Conservation (phyloP, 1,140 invertebrate species). For the Gonioctena quinquepunctata region DNA sequence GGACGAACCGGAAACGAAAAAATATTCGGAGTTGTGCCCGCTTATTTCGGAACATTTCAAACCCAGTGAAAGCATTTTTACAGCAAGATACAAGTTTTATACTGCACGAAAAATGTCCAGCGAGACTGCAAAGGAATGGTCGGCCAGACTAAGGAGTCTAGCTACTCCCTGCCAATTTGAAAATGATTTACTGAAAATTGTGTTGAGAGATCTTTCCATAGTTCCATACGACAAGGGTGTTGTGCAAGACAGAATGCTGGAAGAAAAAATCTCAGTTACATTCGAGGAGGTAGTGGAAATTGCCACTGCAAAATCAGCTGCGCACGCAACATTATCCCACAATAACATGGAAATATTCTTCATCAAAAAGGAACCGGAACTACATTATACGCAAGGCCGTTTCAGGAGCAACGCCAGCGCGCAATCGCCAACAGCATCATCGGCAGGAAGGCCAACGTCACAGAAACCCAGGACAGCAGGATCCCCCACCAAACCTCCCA, state of each 20-base stretch:
- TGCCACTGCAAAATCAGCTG: constrained; percentile 6
- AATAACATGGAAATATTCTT: neutral
- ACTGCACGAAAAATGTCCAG: neutral
- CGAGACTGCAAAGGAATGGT: constrained; percentile 1
- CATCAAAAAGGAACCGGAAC: constrained; percentile 9
- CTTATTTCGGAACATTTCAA: constrained; percentile 6
- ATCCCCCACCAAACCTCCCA: neutral
- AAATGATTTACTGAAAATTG: neutral
- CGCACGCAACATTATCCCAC: neutral
- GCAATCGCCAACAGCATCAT: neutral
- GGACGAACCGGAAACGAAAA: constrained; percentile 8
- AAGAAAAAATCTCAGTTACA: constrained; percentile 19
- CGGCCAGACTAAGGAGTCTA: neutral
- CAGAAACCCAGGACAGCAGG: neutral
- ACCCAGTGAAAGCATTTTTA: neutral
- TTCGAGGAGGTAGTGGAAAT: constrained; percentile 13
- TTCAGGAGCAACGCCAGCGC: neutral
- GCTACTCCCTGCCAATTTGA: no score
- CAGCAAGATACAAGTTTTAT: constrained; percentile 9
- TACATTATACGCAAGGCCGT: neutral
- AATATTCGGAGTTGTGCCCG: neutral
- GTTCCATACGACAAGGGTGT: constrained; percentile 9
- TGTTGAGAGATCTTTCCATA: constrained; percentile 12
- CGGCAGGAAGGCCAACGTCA: neutral
- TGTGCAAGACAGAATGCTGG: constrained; percentile 19